These are phyloP conservation scores for Ridgeia piscesae DNA, from an alignment of 1,140 invertebrate species.

Conservation along the genomic window DNA sequence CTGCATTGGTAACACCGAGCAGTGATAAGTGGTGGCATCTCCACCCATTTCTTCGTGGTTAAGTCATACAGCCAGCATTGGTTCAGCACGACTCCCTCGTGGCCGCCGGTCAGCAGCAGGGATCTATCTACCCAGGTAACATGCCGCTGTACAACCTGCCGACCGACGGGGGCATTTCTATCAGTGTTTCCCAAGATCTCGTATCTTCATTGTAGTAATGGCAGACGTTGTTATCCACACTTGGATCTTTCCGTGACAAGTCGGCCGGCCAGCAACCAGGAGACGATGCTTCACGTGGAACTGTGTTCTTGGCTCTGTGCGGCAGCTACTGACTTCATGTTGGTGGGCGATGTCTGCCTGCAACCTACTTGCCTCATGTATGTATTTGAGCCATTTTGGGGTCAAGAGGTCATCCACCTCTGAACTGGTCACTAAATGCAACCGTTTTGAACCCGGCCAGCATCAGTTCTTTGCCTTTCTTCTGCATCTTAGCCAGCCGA, in stretches of 20 bases:
- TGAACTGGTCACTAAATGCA: background rate
- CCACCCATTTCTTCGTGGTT: background rate
- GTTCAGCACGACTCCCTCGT: background rate
- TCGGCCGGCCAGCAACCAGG: no score
- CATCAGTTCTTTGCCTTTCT: background rate
- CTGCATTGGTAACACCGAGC: background rate
- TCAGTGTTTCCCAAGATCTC: background rate
- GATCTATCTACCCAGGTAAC: background rate
- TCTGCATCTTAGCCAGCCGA: background rate
- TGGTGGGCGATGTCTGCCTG: no score
- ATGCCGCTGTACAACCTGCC: slow-evolving; percentile 10
- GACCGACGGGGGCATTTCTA: background rate
- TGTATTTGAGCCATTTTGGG: no score
- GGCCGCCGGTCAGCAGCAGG: slow-evolving; percentile 11
- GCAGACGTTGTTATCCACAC: background rate
- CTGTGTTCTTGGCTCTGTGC: no score
- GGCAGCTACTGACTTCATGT: no score
- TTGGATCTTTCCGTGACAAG: background rate
- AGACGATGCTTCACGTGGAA: no score
- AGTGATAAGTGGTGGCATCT: background rate
- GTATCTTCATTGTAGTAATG: slow-evolving; percentile 14
- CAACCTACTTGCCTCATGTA: no score
- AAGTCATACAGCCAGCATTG: background rate
- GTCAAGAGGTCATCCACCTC: no score
- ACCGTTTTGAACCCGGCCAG: background rate